Base-by-base conservation (phyloP, 2,888 invertebrate genomes). In the Chromoteleia sp. region DNA sequence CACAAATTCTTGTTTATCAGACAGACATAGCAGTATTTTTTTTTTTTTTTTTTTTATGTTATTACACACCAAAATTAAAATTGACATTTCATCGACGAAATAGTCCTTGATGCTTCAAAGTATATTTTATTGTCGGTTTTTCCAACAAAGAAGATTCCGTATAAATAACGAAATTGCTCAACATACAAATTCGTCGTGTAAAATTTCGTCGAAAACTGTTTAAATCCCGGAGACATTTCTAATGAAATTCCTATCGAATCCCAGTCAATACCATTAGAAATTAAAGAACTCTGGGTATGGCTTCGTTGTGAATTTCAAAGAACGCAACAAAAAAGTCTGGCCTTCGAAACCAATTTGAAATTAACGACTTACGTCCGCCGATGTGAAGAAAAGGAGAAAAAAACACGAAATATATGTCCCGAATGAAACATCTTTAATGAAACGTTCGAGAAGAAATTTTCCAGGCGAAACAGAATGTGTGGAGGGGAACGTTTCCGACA, bases 181-280 rank as follows among this genome's bases (percentile, higher is more conserved):
- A 65, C 50, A 39, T 12, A 45, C 25, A 39, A 50, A 50, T 65
- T 33, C 21, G 21, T 65, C 50, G 50, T 50, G 65, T 39, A 39
- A 50, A 50, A 65, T 65, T 52, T 41, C 52, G 29, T 67, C 52
- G 52, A 41, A 52, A 52, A 67, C 39, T n/a, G 12, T n/a, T n/a
- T 39, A 52, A 67, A 52, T 50, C 52, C 50, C 25, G 21, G 14
- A 14, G 5, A 65, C 52, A 19, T 50, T 52, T 65, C 52, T 54
- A 68, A 68, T 68, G 54, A 54, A 68, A 68, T 68, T 54, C 43
- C 48, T 41, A 43, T 41, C 54, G 25, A 68, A 68, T 68, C 43
- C 19, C 33, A 36, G 68, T 30, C 25, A 30, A 56, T 45, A 33
- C 33, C 14, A 58, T 70, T 71, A 59, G 58, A 59, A 59, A 71